Evolutionary conservation across 2,113 vertebrate species (phyloP), one percentile per base, ranked within the genome.

Genomic region (Arvicanthis niloticus): DNA sequence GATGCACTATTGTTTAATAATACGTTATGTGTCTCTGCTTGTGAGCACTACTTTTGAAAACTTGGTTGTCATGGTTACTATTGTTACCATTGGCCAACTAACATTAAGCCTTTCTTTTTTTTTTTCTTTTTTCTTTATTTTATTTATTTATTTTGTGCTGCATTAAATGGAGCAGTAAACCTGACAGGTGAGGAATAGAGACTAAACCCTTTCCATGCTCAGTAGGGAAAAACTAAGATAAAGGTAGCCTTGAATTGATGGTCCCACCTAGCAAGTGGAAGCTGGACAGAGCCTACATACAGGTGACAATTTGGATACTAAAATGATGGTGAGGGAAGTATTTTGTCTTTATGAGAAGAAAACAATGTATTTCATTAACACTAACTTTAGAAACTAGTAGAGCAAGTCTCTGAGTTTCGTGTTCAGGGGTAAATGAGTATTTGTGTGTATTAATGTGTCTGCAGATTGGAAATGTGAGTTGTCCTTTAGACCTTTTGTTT

Each of bases 91-190:
- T 98, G 97, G 72, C 97, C 98, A 97, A 98, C 98, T 99, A 99
- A 99, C 97, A 98, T 98, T 98, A 98, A 97, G 98, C 97, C 98
- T 98, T 98, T 99, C 98, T 99, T 98, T 99, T 97, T 58, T 97
- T 65, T 98, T 95, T 97, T 98, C 99, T 98, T 98, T 97, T 97
- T 19, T 97, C 92, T 97, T 98, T 98, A 98, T 99, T 98, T 99
- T 98, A 98, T 97, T 97, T 75, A 97, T 95, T 98, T 98, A 68
- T 89, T 89, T 97, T 97, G 98, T 99, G 98, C 98, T 99, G 99
- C 99, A 98, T 98, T 99, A 99, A 99, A 99, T 99, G 99, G 99
- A 99, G 99, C 99, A 99, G 99, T 99, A 99, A 99, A 99, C 99
- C 99, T 96, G 99, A 99, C 99, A 99, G 99, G 99, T 99, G 99